Conservation (phyloP, 2,113 vertebrate genomes). For the Bettongia penicillata region DNA sequence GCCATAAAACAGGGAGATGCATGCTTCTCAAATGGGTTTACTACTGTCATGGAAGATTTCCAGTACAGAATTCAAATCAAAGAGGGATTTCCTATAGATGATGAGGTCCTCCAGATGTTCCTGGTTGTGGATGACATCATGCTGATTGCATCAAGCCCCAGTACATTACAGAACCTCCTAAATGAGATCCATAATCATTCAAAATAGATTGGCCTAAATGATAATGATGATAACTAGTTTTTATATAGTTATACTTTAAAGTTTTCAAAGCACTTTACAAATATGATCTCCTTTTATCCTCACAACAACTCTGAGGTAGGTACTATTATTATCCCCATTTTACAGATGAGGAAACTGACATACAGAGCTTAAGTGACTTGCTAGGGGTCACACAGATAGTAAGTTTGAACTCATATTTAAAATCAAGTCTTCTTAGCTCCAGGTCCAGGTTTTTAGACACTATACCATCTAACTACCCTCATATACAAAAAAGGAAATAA, state of each 20-base stretch:
- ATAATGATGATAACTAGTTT: neutral
- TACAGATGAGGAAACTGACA: neutral
- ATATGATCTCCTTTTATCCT: neutral
- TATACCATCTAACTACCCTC: neutral
- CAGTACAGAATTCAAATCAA: neutral
- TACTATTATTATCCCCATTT: neutral
- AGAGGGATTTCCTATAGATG: neutral
- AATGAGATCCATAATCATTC: neutral
- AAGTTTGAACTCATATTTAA: neutral
- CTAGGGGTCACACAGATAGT: neutral
- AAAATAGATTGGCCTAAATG: neutral
- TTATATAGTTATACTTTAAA: neutral
- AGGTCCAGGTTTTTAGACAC: too few relatives aligned
- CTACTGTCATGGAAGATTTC: neutral
- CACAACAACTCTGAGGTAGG: neutral
- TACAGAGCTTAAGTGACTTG: neutral
- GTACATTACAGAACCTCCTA: neutral
- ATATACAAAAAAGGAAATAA: neutral
- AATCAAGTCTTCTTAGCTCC: neutral
- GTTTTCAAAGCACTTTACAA: neutral
- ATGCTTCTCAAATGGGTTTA: neutral
- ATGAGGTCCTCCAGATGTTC: neutral
- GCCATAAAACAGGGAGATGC: neutral
- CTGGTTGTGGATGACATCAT: neutral
- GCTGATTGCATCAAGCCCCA: neutral